A percentile compares a stretch with the other conserved stretches of the same genome.
phyloP scores from a whole-genome alignment of 2,888 invertebrate species.

The Himalopsyche anomala region DNA sequence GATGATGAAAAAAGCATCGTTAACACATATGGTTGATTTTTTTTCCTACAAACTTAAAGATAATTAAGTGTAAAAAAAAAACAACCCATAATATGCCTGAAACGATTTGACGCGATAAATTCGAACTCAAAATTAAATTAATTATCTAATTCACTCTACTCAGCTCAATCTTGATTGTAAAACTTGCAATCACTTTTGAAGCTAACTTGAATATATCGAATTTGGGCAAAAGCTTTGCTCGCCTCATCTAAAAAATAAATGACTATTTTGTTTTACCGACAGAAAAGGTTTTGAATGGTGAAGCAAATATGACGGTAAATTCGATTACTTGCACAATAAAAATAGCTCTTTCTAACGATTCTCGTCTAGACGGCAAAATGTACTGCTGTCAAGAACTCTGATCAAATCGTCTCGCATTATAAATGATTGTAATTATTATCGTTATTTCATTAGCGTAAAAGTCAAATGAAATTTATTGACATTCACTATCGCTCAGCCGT shows the following conservation, averaged over 20 bases:
- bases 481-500: background rate
- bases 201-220: background rate
- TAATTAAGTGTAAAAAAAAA: too few species aligned
- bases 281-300: background rate
- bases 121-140: background rate
- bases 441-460: slow-evolving; percentile 13
- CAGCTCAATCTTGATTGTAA: background rate
- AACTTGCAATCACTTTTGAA: background rate
- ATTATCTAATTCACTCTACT: background rate
- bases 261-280: background rate
- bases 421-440: background rate
- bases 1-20: too few species aligned
- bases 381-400: background rate
- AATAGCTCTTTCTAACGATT: background rate
- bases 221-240: background rate
- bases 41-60: too few species aligned
- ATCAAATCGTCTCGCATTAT: slow-evolving; percentile 14
- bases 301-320: background rate
- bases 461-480: background rate
- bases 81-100: too few species aligned
- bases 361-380: slow-evolving; percentile 10
- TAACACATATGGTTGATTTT: too few species aligned
- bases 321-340: background rate
- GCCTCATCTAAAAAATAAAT: background rate
- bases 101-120: background rate